These are phyloP conservation scores for Drosophila seclusa DNA, from an alignment of 2,888 invertebrate species.

Conservation along the genomic window DNA sequence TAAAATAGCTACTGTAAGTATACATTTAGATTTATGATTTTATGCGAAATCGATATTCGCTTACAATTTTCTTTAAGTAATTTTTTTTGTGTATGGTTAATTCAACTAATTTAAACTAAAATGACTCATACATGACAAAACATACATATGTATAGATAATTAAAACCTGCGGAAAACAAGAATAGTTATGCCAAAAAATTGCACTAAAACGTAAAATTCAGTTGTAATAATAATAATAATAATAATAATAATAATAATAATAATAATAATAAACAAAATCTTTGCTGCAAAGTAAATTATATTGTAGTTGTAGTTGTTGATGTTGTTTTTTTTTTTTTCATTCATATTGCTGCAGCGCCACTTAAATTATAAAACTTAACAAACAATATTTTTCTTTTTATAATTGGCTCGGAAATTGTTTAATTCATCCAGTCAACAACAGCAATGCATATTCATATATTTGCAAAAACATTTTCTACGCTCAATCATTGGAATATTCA, in stretches of 20 bases:
- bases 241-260: slow-evolving; percentile 48
- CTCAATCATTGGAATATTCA: slow-evolving; percentile 10
- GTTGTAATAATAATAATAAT: slow-evolving; percentile 47
- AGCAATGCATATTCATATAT: slow-evolving; percentile 8
- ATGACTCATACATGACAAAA: slow-evolving; percentile 63
- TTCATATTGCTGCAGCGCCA: slow-evolving; percentile 27
- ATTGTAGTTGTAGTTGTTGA: slow-evolving; percentile 32
- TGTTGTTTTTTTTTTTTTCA: slow-evolving; percentile 7
- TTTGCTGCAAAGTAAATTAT: slow-evolving; percentile 58
- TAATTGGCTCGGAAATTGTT: slow-evolving; percentile 75
- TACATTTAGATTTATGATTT: slow-evolving; percentile 42
- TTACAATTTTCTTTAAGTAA: slow-evolving; percentile 59
- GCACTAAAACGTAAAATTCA: slow-evolving; percentile 67
- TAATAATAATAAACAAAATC: slow-evolving; percentile 54
- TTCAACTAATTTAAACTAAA: slow-evolving; percentile 74
- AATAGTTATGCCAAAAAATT: slow-evolving; percentile 64
- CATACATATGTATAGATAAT: slow-evolving; percentile 33
- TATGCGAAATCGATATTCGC: slow-evolving; percentile 55
- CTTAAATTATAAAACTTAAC: slow-evolving; percentile 75
- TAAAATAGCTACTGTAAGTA: slow-evolving; percentile 50
- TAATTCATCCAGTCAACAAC: slow-evolving; percentile 54
- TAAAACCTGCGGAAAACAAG: slow-evolving; percentile 42
- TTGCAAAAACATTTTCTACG: slow-evolving; percentile 15
- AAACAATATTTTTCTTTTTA: slow-evolving; percentile 64
- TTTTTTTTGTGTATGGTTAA: slow-evolving; percentile 58